These are phyloP conservation scores for Periophthalmodon schlosseri DNA, from an alignment of 2,113 vertebrate genomes.

Conservation along the genomic window DNA sequence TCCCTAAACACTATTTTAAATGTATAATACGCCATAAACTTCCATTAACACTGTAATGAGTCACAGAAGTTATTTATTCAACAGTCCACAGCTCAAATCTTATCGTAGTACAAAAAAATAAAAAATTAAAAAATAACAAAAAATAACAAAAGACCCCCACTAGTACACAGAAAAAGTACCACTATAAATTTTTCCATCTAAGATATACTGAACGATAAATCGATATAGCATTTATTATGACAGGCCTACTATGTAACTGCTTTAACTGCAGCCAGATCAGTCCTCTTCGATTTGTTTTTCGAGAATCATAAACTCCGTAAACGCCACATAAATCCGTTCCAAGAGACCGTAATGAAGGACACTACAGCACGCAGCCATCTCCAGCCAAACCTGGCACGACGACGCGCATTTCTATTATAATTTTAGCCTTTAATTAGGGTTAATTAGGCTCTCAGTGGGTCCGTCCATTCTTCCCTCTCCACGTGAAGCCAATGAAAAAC, in stretches of 20 bases:
- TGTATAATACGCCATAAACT: too few species aligned
- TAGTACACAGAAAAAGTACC: too few species aligned
- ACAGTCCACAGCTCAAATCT: too few species aligned
- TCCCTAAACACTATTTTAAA: too few species aligned
- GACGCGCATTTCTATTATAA: slow-evolving; percentile 26
- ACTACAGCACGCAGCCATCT: slow-evolving; percentile 8
- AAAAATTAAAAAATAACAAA: too few species aligned
- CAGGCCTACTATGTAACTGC: background rate
- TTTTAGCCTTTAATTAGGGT: slow-evolving; percentile 63
- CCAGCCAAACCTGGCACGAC: slow-evolving; percentile 25
- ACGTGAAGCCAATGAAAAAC: slow-evolving; percentile 37
- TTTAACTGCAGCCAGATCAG: background rate
- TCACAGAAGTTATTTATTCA: too few species aligned
- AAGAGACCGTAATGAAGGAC: background rate
- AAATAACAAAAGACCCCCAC: too few species aligned
- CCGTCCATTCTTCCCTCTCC: slow-evolving; percentile 50
- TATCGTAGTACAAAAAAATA: too few species aligned
- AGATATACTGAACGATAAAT: too few species aligned
- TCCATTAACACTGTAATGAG: too few species aligned
- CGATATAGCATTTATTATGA: too few species aligned
- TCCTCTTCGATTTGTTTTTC: background rate
- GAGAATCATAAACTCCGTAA: background rate
- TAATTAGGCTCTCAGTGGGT: slow-evolving; percentile 57
- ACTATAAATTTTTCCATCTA: too few species aligned
- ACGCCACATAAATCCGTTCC: background rate